phyloP scores from a whole-genome alignment of 92 coral and sea anemone genomes.

The Epizoanthus fatuus region DNA sequence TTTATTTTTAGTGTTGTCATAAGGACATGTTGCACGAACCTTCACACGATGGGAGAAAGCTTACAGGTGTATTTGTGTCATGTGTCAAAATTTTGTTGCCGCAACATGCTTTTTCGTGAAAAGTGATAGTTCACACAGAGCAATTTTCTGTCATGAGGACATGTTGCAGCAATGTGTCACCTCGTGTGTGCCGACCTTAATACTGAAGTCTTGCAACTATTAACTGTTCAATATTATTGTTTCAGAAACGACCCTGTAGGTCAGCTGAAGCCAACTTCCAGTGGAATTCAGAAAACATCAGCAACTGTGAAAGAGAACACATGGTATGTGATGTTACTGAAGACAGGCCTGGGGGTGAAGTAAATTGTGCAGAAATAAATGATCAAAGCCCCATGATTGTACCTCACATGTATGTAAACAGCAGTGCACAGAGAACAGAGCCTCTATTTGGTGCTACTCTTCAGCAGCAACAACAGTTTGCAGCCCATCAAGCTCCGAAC shows the following conservation, averaged over 20 bases:
- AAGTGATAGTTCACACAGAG: too few species aligned
- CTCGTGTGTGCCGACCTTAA: too few species aligned
- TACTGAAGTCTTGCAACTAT: too few species aligned
- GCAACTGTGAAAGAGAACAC: constrained; percentile 34
- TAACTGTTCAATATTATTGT: background rate
- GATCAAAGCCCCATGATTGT: background rate
- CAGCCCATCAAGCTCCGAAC: background rate
- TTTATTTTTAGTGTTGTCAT: too few species aligned
- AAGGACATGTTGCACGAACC: too few species aligned
- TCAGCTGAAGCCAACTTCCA: background rate
- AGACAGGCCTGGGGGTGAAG: background rate
- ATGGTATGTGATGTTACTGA: constrained; percentile 2
- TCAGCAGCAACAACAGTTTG: background rate
- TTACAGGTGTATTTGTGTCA: too few species aligned
- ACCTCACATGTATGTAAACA: background rate
- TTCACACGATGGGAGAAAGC: too few species aligned
- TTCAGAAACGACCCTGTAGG: constrained; percentile 25
- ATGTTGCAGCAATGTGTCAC: too few species aligned
- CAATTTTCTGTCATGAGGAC: too few species aligned
- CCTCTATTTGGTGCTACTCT: background rate
- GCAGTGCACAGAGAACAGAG: constrained; percentile 16
- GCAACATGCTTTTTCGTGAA: too few species aligned
- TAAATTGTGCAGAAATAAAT: background rate
- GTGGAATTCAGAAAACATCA: constrained; percentile 24
- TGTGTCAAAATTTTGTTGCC: too few species aligned